These are phyloP conservation scores for Urocitellus parryii DNA, from an alignment of 2,113 vertebrate genomes.

Conservation along the genomic window DNA sequence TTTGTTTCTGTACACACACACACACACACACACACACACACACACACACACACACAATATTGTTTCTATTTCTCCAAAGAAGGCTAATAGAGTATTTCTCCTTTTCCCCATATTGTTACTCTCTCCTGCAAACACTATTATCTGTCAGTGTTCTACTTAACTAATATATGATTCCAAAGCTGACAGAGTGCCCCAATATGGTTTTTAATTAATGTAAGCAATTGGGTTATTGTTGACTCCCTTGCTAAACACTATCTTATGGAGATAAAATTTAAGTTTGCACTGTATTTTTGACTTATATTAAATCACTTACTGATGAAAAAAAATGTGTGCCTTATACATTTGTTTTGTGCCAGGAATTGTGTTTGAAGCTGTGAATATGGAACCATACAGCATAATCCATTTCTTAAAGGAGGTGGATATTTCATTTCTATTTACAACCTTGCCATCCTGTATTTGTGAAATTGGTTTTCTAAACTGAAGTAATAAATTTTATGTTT, in stretches of 20 bases:
- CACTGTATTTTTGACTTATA: not conserved
- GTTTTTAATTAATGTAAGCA: not conserved
- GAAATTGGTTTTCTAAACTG: not conserved
- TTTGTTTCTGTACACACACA: not conserved
- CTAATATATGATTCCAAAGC: not conserved
- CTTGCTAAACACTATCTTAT: not conserved
- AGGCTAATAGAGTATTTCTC: not conserved
- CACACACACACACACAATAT: too few relatives aligned
- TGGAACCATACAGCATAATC: not conserved
- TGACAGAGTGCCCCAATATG: not conserved
- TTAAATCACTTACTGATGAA: conserved; percentile 10
- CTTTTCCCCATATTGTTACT: not conserved
- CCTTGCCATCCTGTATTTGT: not conserved
- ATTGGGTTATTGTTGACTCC: not conserved
- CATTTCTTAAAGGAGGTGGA: not conserved
- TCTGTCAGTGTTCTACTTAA: not conserved
- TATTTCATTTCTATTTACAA: not conserved
- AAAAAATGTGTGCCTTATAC: not conserved
- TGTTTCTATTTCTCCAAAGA: not conserved
- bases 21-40: not conserved
- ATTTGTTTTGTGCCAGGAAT: not conserved
- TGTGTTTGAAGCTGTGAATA: not conserved
- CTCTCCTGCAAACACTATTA: not conserved
- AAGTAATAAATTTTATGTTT: not conserved
- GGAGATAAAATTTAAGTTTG: not conserved